Evolutionary conservation across 2,888 invertebrate species (phyloP).

Genomic region (Chrysodeixis includens): DNA sequence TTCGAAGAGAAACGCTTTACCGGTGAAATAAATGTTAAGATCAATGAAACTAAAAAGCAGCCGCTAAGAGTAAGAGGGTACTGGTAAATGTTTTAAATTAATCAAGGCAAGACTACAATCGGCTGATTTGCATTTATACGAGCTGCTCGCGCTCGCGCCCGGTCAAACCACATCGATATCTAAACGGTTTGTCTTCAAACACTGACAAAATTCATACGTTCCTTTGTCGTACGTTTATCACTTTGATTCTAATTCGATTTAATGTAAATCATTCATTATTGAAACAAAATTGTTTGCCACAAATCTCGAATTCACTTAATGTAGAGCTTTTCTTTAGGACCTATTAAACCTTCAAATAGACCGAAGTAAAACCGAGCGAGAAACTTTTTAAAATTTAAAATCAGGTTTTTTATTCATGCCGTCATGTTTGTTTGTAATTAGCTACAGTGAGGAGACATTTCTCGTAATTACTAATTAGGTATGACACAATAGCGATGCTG

Average conservation of each 20-base stretch:
- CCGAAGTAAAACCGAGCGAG: background rate
- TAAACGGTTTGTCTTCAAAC: constrained; percentile 63
- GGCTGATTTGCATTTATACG: constrained; percentile 82
- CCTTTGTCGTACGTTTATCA: constrained; percentile 22
- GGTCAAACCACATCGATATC: constrained; percentile 74
- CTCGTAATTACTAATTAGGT: constrained; percentile 51
- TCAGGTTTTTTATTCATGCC: constrained; percentile 23
- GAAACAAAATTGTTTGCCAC: background rate
- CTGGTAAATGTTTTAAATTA: constrained; percentile 80
- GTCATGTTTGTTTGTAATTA: constrained; percentile 47
- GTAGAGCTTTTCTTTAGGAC: background rate
- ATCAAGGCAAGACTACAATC: constrained; percentile 79
- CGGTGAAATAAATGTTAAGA: constrained; percentile 41
- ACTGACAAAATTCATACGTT: constrained; percentile 59
- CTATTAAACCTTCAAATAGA: background rate
- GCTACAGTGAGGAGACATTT: constrained; percentile 42
- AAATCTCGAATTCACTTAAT: background rate
- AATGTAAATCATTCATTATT: background rate
- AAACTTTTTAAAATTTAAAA: constrained; percentile 9
- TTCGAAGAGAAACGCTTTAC: constrained; percentile 13
- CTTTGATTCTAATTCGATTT: background rate
- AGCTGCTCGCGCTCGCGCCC: constrained; percentile 69
- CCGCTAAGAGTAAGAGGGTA: constrained; percentile 62
- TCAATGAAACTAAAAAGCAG: constrained; percentile 61
- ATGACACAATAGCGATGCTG: constrained; percentile 41